Evolutionary conservation across 2,888 invertebrate genomes (phyloP).

Genomic region (Beris chalybata): DNA sequence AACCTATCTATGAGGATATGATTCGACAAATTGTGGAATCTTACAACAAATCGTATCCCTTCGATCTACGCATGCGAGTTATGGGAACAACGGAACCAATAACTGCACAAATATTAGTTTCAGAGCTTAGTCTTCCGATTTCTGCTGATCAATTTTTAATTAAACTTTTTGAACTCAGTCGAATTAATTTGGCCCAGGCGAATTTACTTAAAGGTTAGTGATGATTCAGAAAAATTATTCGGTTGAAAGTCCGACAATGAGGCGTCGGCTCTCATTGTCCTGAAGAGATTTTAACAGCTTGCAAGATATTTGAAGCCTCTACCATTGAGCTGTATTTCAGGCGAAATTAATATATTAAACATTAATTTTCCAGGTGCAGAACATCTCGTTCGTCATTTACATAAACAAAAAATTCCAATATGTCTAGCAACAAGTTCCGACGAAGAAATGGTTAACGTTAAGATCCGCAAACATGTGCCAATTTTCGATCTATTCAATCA

Average conservation of each 20-base stretch:
- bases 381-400: conserved; percentile 73
- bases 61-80: conserved; percentile 75
- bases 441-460: conserved; percentile 69
- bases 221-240: conserved; percentile 11
- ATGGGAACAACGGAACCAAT: conserved; percentile 75
- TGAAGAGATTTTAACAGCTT: no score
- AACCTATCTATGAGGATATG: conserved; percentile 75
- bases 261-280: no score
- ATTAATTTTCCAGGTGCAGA: conserved; percentile 67
- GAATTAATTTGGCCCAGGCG: conserved; percentile 63
- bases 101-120: conserved; percentile 68
- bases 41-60: conserved; percentile 77
- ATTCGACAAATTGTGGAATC: conserved; percentile 69
- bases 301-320: no score
- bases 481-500: conserved; percentile 73
- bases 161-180: conserved; percentile 63
- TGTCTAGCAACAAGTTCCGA: conserved; percentile 88
- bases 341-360: no score
- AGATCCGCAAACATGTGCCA: conserved; percentile 66
- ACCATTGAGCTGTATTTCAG: no score
- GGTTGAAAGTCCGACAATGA: conserved; percentile 6
- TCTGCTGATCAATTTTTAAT: conserved; percentile 67
- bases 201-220: conserved; percentile 69
- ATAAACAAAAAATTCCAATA: conserved; percentile 74
- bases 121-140: conserved; percentile 69